Percentiles rank a stretch among this genome's conserved stretches.
phyloP scores from a whole-genome alignment of 2,888 invertebrate species.

The Eupsilia transversa region DNA sequence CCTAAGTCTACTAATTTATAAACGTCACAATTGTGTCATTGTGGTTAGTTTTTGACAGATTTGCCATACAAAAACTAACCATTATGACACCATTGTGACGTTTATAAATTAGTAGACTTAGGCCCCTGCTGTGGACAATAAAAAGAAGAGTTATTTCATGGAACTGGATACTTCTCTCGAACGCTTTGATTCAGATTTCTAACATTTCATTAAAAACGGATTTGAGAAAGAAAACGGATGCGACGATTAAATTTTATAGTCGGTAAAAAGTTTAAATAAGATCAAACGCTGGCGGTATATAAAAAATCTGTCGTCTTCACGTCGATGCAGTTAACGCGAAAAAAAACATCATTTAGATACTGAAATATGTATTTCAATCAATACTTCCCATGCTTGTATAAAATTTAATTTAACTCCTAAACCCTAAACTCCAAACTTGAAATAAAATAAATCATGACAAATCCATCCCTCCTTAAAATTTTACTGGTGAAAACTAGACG shows the following conservation, averaged over 20 bases:
- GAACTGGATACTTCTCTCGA: background rate
- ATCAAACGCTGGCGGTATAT: slow-evolving; percentile 10
- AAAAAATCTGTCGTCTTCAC: slow-evolving; percentile 4
- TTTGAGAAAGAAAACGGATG: slow-evolving; percentile 10
- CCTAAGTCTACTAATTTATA: too few species aligned
- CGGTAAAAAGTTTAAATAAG: slow-evolving; percentile 28
- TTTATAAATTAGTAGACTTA: too few species aligned
- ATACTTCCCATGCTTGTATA: slow-evolving; percentile 4
- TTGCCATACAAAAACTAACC: too few species aligned
- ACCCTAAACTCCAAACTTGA: slow-evolving; percentile 43
- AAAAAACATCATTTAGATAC: background rate
- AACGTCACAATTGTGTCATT: too few species aligned
- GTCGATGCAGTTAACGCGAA: background rate
- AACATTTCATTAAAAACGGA: slow-evolving; percentile 4
- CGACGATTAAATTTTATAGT: slow-evolving; percentile 7
- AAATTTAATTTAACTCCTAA: slow-evolving; percentile 47
- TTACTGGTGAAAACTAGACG: slow-evolving; percentile 65
- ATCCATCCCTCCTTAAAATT: slow-evolving; percentile 61
- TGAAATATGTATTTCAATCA: slow-evolving; percentile 45
- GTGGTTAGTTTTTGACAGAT: too few species aligned
- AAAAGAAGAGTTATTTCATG: background rate
- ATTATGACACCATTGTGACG: too few species aligned
- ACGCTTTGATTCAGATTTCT: slow-evolving; percentile 13
- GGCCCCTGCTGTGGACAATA: background rate
- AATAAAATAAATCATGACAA: slow-evolving; percentile 65